phyloP scores from a whole-genome alignment of 2,113 vertebrate genomes.

The Cnemophilus loriae region DNA sequence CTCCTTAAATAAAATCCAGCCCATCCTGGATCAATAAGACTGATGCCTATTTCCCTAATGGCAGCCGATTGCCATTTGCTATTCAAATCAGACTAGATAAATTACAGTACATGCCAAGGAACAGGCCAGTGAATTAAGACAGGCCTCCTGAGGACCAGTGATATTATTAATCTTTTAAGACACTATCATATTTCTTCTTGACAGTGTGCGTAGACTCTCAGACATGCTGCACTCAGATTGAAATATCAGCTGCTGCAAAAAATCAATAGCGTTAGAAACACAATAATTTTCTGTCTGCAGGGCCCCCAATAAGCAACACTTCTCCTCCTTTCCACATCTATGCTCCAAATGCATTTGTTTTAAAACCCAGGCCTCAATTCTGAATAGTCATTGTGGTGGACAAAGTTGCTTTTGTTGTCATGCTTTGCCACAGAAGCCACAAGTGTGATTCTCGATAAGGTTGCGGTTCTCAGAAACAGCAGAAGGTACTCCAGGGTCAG shows the following conservation, averaged over 20 bases:
- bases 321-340: conserved; percentile 45
- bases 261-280: conserved; percentile 84
- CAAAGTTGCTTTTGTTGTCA: conserved; percentile 26
- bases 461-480: neutral
- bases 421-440: conserved; percentile 47
- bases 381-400: conserved; percentile 26
- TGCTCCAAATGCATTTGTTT: conserved; percentile 48
- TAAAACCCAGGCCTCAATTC: conserved; percentile 14
- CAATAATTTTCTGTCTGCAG: conserved; percentile 79
- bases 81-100: conserved; percentile 89
- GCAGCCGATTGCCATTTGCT: conserved; percentile 87
- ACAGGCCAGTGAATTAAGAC: conserved; percentile 90
- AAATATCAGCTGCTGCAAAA: conserved; percentile 85
- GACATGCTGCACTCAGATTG: conserved; percentile 85
- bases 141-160: conserved; percentile 84
- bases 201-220: conserved; percentile 82
- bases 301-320: conserved; percentile 68
- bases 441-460: conserved; percentile 36
- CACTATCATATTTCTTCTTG: conserved; percentile 89
- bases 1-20: conserved; percentile 84
- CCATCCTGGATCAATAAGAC: conserved; percentile 85
- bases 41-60: conserved; percentile 88
- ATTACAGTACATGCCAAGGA: conserved; percentile 88
- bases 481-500: conserved; percentile 11
- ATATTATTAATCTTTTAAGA: conserved; percentile 90